These are phyloP conservation scores for Oceanites oceanicus DNA, from an alignment of 2,113 vertebrate genomes.

Conservation along the genomic window DNA sequence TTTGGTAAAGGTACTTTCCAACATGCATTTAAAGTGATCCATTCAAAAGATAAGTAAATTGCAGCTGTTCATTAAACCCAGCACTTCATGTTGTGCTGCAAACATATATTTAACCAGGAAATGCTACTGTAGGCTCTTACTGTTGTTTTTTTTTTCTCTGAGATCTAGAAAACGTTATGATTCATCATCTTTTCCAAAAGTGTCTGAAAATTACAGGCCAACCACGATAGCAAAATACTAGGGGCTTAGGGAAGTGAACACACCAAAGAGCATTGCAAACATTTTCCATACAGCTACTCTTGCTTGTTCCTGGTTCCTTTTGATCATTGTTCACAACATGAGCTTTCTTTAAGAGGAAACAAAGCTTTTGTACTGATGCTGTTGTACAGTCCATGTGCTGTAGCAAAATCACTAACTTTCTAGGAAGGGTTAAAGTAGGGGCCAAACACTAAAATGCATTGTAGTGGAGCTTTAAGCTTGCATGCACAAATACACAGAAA, in stretches of 20 bases:
- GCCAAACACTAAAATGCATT: background rate
- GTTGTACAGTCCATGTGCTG: background rate
- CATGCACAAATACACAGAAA: background rate
- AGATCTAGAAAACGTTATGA: slow-evolving; percentile 62
- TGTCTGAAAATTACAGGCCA: slow-evolving; percentile 63
- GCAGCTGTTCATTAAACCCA: slow-evolving; percentile 61
- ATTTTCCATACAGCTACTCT: slow-evolving; percentile 33
- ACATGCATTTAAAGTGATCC: slow-evolving; percentile 70
- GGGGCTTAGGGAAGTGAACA: slow-evolving; percentile 19
- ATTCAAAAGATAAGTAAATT: slow-evolving; percentile 74
- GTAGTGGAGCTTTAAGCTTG: background rate
- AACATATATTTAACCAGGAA: slow-evolving; percentile 71
- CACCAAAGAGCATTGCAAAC: background rate
- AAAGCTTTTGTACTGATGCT: slow-evolving; percentile 39
- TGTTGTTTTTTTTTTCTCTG: background rate
- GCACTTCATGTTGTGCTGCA: slow-evolving; percentile 50
- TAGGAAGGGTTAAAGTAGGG: slow-evolving; percentile 47
- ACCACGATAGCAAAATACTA: background rate
- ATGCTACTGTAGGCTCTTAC: slow-evolving; percentile 46
- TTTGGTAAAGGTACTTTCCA: slow-evolving; percentile 72
- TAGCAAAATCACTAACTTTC: background rate
- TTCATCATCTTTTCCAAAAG: slow-evolving; percentile 58
- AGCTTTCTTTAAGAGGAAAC: slow-evolving; percentile 42
- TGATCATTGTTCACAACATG: slow-evolving; percentile 50
- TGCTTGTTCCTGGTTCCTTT: slow-evolving; percentile 21